phyloP scores from a whole-genome alignment of 2,113 vertebrate species.

The Grallaria varia region DNA sequence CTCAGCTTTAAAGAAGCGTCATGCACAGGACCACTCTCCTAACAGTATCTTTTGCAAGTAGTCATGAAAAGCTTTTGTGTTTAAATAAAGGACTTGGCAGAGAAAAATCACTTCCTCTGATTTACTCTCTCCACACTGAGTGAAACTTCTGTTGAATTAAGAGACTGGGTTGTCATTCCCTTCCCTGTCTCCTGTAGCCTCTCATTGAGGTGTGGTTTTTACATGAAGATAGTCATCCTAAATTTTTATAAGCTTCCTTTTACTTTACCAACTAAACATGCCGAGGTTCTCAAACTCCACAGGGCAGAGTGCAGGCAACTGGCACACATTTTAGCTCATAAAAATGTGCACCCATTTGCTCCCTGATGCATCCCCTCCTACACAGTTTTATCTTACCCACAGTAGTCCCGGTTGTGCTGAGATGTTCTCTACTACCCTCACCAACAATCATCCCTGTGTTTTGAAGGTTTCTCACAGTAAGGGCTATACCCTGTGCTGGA shows the following conservation, averaged over 20 bases:
- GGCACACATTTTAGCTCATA: not conserved
- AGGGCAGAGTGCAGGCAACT: not conserved
- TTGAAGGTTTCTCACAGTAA: not conserved
- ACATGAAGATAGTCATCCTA: not conserved
- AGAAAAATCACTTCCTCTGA: constrained; percentile 1
- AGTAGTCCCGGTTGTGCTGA: not conserved
- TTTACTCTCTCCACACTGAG: not conserved
- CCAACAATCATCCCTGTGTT: not conserved
- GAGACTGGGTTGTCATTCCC: not conserved
- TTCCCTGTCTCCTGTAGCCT: not conserved
- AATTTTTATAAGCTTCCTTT: not conserved
- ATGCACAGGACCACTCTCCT: not conserved
- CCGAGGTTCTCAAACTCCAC: not conserved
- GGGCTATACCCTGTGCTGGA: not conserved
- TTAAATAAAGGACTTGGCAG: constrained; percentile 11
- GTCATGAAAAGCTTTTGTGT: not conserved
- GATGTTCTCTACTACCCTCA: not conserved
- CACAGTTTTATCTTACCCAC: not conserved
- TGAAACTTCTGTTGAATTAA: not conserved
- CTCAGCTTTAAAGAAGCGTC: not conserved
- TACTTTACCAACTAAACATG: not conserved
- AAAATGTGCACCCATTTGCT: rapidly evolving
- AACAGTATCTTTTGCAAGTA: not conserved
- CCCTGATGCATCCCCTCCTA: not conserved
- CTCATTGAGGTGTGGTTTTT: not conserved